Evolutionary conservation across 2,888 invertebrate genomes (phyloP).

Genomic region (Sminthurinus aureus): DNA sequence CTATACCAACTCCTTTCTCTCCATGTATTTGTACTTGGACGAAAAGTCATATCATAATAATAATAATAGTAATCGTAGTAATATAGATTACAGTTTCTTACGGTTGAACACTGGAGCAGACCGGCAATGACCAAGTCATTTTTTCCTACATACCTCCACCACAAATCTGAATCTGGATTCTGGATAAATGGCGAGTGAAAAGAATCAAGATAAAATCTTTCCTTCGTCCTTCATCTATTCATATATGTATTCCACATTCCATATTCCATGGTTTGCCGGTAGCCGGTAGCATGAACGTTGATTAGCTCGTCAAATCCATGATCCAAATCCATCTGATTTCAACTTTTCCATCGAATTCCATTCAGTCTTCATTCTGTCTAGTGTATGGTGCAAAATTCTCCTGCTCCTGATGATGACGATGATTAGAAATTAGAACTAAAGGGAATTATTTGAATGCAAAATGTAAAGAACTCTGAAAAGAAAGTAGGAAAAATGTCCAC

Average conservation of each 20-base stretch:
- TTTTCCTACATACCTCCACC: not conserved
- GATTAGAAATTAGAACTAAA: not conserved
- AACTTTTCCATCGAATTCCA: no score
- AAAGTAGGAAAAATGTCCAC: no score
- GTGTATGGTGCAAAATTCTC: no score
- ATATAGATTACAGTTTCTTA: not conserved
- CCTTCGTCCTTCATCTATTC: not conserved
- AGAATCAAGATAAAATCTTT: not conserved
- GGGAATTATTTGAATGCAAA: not conserved
- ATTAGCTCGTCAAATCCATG: not conserved
- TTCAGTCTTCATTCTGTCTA: not conserved
- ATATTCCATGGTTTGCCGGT: not conserved
- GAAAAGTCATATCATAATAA: no score
- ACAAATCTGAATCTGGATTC: not conserved
- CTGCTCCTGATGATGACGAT: not conserved
- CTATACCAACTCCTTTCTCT: not conserved
- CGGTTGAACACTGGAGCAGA: not conserved
- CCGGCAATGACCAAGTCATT: not conserved
- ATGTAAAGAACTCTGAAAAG: not conserved
- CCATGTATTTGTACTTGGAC: not conserved
- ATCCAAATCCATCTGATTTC: not conserved
- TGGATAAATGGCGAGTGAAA: no score
- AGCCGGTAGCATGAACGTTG: not conserved
- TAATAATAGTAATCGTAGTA: not conserved
- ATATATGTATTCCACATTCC: not conserved